A percentile compares a stretch with the other conserved stretches of the same genome.
Evolutionary conservation across 2,113 vertebrate species (phyloP).

Genomic region (Lampris incognitus): DNA sequence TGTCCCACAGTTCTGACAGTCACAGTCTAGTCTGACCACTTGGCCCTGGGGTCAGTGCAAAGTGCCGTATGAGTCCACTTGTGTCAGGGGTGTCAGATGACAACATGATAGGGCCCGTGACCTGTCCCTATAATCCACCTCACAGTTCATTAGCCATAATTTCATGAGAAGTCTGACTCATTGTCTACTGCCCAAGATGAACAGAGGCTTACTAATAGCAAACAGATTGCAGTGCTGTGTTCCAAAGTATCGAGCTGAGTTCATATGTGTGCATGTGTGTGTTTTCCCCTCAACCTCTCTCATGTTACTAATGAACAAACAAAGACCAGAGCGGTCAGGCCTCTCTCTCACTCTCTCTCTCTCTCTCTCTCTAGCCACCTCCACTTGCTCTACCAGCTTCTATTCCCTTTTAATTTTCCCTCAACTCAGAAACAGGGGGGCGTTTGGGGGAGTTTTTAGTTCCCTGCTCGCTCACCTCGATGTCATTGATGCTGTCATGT

Average conservation of each 20-base stretch:
- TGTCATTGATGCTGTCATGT: neutral
- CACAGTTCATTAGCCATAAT: constrained; percentile 29
- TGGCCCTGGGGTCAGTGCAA: neutral
- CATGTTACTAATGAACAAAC: constrained; percentile 55
- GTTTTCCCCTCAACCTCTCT: constrained; percentile 12
- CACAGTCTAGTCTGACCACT: neutral
- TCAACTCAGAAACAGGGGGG: too few relatives aligned
- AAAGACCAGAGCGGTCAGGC: neutral
- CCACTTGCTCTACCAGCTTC: neutral
- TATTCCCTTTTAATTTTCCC: neutral
- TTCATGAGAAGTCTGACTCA: constrained; percentile 51
- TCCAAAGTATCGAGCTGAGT: constrained; percentile 12
- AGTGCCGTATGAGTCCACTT: constrained; percentile 35
- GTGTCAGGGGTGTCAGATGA: constrained; percentile 32
- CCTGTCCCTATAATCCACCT: constrained; percentile 4
- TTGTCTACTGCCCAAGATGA: constrained; percentile 22
- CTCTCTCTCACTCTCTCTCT: neutral
- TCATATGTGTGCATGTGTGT: neutral
- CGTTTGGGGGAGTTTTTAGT: neutral
- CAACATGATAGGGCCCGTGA: constrained; percentile 32
- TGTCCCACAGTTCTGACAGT: neutral
- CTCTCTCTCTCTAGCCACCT: neutral
- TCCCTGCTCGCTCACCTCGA: neutral
- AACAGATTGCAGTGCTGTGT: constrained; percentile 48
- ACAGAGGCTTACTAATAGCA: constrained; percentile 42